Evolutionary conservation across 2,888 invertebrate genomes (phyloP).

Genomic region (Mantis religiosa): DNA sequence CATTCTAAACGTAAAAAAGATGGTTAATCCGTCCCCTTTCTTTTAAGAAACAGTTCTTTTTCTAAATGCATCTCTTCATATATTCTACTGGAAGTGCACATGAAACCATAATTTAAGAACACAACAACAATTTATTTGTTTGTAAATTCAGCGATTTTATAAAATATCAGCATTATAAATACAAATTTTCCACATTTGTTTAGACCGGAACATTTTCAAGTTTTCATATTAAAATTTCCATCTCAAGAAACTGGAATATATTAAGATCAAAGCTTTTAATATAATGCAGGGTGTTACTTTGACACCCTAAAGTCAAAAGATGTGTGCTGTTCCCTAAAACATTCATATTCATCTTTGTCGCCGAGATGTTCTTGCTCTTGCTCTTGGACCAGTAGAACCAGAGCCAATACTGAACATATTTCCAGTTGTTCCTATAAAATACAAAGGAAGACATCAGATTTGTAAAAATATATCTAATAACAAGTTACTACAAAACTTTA

Average conservation of each 20-base stretch:
- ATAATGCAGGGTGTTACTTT: neutral
- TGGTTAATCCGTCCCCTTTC: too few relatives aligned
- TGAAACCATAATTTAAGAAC: neutral
- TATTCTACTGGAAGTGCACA: too few relatives aligned
- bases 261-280: neutral
- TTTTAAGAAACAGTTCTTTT: too few relatives aligned
- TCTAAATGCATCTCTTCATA: too few relatives aligned
- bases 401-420: conserved; percentile 51
- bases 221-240: neutral
- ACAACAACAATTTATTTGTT: neutral
- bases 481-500: too few relatives aligned
- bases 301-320: neutral
- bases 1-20: too few relatives aligned
- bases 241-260: neutral
- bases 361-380: conserved; percentile 38
- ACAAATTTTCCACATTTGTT: neutral
- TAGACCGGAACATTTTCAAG: neutral
- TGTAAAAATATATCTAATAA: too few relatives aligned
- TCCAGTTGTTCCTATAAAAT: conserved; percentile 17
- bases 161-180: neutral
- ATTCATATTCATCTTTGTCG: neutral
- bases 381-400: conserved; percentile 44
- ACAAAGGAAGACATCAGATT: neutral
- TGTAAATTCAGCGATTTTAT: neutral
- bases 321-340: neutral